Conservation (phyloP, 2,797 vertebrate genomes). For the Pseudochirops corinnae region DNA sequence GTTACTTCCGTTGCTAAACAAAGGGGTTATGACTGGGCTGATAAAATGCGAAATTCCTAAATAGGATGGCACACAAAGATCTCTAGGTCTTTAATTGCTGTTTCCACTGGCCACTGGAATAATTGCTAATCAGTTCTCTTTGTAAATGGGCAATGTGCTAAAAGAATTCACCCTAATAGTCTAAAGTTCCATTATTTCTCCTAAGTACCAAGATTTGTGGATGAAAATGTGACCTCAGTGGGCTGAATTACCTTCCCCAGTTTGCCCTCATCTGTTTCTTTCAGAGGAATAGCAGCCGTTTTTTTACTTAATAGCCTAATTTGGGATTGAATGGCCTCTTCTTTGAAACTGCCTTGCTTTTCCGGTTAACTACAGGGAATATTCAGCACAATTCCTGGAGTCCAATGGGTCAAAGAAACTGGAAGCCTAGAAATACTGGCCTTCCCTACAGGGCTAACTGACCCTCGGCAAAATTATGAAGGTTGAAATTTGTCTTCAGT, state of each 20-base stretch:
- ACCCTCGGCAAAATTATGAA: neutral
- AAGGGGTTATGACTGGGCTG: neutral
- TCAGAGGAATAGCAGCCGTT: neutral
- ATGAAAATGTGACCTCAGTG: neutral
- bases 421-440: rapidly evolving
- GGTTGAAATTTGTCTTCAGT: neutral
- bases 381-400: neutral
- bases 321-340: constrained; percentile 28
- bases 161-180: neutral
- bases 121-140: neutral
- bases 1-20: neutral
- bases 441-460: rapidly evolving
- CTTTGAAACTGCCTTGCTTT: constrained; percentile 33
- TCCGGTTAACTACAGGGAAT: constrained; percentile 15
- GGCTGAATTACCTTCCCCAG: neutral
- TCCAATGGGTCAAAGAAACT: neutral
- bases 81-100: neutral
- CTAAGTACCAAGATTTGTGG: neutral
- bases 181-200: neutral
- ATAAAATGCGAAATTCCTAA: neutral
- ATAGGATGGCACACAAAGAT: neutral
- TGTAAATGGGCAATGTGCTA: neutral
- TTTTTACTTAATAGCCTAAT: constrained; percentile 14
- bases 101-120: neutral
- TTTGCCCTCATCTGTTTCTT: neutral